A percentile compares a stretch with the other conserved stretches of the same genome.
Evolutionary conservation across 2,888 invertebrate species (phyloP).

Genomic region (Oscheius onirici): DNA sequence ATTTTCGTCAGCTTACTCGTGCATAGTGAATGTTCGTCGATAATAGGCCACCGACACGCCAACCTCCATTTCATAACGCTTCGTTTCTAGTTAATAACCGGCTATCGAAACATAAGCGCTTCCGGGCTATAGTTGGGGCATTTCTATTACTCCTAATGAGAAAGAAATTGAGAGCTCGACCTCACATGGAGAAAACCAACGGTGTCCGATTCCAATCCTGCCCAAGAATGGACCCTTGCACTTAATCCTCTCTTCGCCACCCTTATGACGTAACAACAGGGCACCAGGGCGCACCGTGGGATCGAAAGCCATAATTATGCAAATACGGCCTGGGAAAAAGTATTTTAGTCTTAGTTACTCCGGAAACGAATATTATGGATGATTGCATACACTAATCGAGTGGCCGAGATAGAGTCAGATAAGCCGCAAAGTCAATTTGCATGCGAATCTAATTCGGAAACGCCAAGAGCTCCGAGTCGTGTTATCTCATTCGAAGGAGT

Average conservation of each 20-base stretch:
- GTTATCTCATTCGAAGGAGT: constrained; percentile 25
- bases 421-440: constrained; percentile 34
- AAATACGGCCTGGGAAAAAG: constrained; percentile 2
- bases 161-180: not conserved
- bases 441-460: constrained; percentile 37
- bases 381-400: constrained; percentile 34
- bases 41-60: constrained; percentile 30
- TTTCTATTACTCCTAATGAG: not conserved
- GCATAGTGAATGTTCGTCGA: constrained; percentile 32
- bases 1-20: constrained; percentile 32
- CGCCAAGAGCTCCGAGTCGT: constrained; percentile 31
- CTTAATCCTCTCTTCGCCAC: constrained; percentile 29
- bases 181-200: constrained; percentile 6
- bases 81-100: constrained; percentile 26
- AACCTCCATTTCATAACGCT: constrained; percentile 32
- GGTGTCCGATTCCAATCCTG: constrained; percentile 12
- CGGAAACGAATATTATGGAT: constrained; percentile 31
- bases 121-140: constrained; percentile 15
- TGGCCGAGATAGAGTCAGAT: constrained; percentile 34
- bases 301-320: constrained; percentile 17
- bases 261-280: constrained; percentile 28
- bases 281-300: constrained; percentile 18
- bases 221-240: not conserved
- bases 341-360: not conserved
- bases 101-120: constrained; percentile 30